Base-by-base conservation (phyloP, 2,888 invertebrate species). In the Volucella bombylans region DNA sequence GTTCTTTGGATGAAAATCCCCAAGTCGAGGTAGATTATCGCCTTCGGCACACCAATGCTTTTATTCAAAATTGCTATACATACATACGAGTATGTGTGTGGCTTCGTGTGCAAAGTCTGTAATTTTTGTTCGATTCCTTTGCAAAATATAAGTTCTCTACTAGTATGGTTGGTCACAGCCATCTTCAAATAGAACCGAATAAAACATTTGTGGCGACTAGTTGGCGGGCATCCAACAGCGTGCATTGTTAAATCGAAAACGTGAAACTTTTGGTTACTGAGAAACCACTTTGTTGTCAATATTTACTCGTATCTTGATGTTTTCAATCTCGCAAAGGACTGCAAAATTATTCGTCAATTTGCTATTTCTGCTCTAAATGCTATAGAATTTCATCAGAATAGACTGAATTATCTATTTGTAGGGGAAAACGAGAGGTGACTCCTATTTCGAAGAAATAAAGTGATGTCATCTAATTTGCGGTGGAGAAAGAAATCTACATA, bases 191-290 rank as follows among this genome's bases (percentile, higher is more conserved):
- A 18, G 39, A 57, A 57, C 52, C 23, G 45, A 39, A 38, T 10
- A 64, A 31, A 31, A 31, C 31, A 31, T 31, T 39, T 10, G 43
- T 47, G 79, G 67, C 79, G 79, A 41, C 79, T 14, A 67, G 50
- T 80, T 80, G 79, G 79, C 79, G 72, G 54, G 61, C 73, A 67
- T 54, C 79, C 72, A 80, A 62, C 39, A 67, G 1, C 11, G 59
- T 69, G 39, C 11, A 61, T 71, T 50, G 57, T 69, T 57, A 41
- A 31, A 31, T 49, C 18, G 15, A 74, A 54, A 49, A 31, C 31
- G 31, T 31, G 31, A 31, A 31, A 31, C 31, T 31, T 31, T 4
- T 31, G 31, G 31, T 31, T 31, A 31, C 6, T 6, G 31, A 31
- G 6, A 6, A 4, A 31, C 6, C 31, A 31, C 31, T 6, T 31